Evolutionary conservation across 2,888 invertebrate species (phyloP).

Genomic region (Gymnosoma rotundatum): DNA sequence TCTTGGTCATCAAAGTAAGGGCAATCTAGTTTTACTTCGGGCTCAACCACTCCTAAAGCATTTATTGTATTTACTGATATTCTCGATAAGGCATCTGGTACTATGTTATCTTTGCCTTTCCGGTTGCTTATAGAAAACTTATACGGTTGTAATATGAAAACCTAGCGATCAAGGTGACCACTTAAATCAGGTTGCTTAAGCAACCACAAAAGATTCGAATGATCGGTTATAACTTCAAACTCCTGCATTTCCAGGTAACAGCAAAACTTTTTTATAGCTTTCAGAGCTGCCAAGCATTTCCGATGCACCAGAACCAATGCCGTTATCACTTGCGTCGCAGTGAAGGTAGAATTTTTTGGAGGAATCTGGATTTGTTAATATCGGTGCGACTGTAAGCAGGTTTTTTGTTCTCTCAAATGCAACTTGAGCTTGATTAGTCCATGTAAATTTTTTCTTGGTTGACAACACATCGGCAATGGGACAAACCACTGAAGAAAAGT

Average conservation of each 20-base stretch:
- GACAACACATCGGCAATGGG: constrained; percentile 5
- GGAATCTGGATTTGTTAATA: constrained; percentile 21
- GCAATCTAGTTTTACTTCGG: constrained; percentile 27
- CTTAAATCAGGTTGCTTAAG: not conserved
- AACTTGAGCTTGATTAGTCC: not conserved
- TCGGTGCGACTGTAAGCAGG: not conserved
- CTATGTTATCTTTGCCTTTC: constrained; percentile 39
- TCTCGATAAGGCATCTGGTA: not conserved
- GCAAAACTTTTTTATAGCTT: no score
- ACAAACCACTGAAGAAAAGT: no score
- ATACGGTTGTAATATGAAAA: not conserved
- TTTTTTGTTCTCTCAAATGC: constrained; percentile 15
- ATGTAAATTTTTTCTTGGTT: constrained; percentile 34
- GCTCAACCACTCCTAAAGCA: not conserved
- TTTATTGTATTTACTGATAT: not conserved
- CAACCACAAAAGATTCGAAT: no score
- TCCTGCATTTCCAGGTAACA: no score
- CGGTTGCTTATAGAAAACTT: constrained; percentile 39
- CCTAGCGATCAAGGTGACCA: no score
- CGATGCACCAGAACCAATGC: no score
- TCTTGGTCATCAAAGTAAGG: constrained; percentile 11
- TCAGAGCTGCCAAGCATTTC: not conserved
- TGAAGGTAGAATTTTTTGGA: not conserved
- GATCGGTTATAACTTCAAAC: no score
- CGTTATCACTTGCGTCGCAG: no score